Conservation (phyloP, 2,888 invertebrate genomes). For the Syritta pipiens region DNA sequence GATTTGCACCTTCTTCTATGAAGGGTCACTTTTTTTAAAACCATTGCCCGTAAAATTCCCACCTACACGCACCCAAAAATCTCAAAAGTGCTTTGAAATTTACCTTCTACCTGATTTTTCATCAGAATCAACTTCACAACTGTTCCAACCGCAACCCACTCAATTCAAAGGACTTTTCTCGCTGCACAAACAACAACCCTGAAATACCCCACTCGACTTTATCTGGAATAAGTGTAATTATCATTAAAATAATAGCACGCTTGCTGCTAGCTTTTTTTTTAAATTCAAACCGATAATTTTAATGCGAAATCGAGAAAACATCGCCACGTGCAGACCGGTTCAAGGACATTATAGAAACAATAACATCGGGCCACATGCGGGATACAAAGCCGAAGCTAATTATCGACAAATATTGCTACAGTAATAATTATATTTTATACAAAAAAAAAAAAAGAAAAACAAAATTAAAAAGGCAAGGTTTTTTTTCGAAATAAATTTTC, state of each 20-base stretch:
- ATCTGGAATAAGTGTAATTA: conserved; percentile 11
- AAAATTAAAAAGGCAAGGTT: not conserved
- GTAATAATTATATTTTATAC: conserved; percentile 20
- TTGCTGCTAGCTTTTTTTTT: not conserved
- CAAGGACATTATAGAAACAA: not conserved
- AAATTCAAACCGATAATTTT: conserved; percentile 15
- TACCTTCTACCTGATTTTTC: no score
- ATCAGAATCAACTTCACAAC: no score
- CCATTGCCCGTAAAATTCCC: no score
- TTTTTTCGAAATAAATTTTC: conserved; percentile 6
- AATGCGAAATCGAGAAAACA: not conserved
- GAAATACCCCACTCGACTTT: no score
- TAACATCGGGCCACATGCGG: no score
- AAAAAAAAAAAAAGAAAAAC: conserved; percentile 13
- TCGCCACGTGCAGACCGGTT: not conserved
- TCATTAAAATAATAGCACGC: conserved; percentile 18
- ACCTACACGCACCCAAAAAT: no score
- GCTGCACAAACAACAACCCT: no score
- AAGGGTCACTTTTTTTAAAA: no score
- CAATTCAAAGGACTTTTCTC: no score
- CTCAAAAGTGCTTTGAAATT: no score
- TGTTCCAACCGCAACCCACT: no score
- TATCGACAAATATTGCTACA: conserved; percentile 24
- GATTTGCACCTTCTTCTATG: no score
- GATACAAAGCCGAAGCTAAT: conserved; percentile 10